Evolutionary conservation across 1,140 invertebrate species (phyloP).

Genomic region (Pogonognathellus flavescens): DNA sequence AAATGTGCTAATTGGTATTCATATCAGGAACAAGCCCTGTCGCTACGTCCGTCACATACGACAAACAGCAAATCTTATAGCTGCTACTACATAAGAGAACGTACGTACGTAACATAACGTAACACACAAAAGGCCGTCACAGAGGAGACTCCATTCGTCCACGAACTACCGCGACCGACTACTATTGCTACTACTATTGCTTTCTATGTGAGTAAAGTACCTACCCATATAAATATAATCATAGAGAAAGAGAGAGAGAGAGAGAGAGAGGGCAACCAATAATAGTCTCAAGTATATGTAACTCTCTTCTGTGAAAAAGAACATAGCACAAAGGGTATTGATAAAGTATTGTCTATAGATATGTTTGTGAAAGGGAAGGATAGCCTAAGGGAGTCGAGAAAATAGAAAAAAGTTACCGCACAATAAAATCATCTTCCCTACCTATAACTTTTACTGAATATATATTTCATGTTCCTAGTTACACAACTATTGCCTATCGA

Average conservation of each 20-base stretch:
- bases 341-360: slow-evolving; percentile 50
- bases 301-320: background rate
- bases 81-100: background rate
- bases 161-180: too few species aligned
- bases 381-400: slow-evolving; percentile 40
- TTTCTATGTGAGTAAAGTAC: too few species aligned
- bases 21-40: slow-evolving; percentile 35
- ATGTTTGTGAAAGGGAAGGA: slow-evolving; percentile 40
- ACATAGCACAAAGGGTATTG: slow-evolving; percentile 27
- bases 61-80: slow-evolving; percentile 50
- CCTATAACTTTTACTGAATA: slow-evolving; percentile 41
- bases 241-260: background rate
- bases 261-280: background rate
- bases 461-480: slow-evolving; percentile 18
- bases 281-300: background rate
- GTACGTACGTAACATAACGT: slow-evolving; percentile 21
- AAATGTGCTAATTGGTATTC: slow-evolving; percentile 50
- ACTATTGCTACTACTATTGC: too few species aligned
- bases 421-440: slow-evolving; percentile 50
- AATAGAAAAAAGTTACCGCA: slow-evolving; percentile 50
- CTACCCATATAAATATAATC: background rate
- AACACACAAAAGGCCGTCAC: slow-evolving; percentile 47
- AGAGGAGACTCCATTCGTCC: slow-evolving; percentile 40
- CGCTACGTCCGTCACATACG: slow-evolving; percentile 48
- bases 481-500: background rate